phyloP scores from a whole-genome alignment of 2,797 vertebrate genomes.

The Malurus leucopterus region DNA sequence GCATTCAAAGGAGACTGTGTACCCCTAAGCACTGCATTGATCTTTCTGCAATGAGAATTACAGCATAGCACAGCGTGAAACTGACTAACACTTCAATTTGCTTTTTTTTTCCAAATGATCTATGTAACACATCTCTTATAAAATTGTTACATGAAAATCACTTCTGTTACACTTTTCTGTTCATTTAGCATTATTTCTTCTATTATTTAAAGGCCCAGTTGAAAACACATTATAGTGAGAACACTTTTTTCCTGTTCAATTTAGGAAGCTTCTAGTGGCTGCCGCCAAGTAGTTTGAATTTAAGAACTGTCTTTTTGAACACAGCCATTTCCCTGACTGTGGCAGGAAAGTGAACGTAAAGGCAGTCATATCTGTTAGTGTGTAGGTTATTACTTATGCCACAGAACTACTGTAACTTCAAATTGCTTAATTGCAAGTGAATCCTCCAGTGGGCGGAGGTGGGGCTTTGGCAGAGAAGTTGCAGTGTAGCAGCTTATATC shows the following conservation, averaged over 20 bases:
- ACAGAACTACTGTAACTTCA: not conserved
- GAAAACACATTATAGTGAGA: not conserved
- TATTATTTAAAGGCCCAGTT: not conserved
- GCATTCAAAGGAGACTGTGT: not conserved
- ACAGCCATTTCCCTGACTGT: not conserved
- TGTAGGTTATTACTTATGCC: not conserved
- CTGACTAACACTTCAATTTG: not conserved
- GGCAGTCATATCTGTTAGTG: not conserved
- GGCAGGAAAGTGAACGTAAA: not conserved
- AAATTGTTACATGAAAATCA: not conserved
- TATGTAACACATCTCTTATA: not conserved
- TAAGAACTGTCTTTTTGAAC: not conserved
- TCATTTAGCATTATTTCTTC: not conserved
- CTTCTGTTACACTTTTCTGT: not conserved
- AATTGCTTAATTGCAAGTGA: not conserved
- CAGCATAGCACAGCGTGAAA: not conserved
- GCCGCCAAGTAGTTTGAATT: not conserved
- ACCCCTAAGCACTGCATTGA: not conserved
- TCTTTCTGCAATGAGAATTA: conserved; percentile 17
- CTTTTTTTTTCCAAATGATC: conserved; percentile 5
- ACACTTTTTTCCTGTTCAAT: not conserved
- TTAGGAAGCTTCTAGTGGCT: not conserved
- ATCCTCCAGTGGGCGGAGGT: not conserved
- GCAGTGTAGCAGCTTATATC: not conserved
- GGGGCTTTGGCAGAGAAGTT: not conserved